Conservation (phyloP, 2,888 invertebrate genomes). For the Drosophila affinis region DNA sequence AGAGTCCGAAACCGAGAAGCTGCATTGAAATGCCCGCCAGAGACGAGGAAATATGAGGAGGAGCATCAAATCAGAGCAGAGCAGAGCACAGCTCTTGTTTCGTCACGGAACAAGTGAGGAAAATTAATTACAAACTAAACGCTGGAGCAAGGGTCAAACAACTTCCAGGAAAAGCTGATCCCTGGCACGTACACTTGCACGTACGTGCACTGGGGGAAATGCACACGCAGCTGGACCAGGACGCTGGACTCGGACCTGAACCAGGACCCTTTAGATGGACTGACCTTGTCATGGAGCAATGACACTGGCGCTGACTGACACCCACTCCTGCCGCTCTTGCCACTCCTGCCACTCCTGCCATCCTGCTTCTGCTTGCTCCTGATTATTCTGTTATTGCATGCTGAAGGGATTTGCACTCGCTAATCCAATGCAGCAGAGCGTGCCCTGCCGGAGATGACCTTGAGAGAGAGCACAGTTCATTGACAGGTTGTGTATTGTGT, state of each 20-base stretch:
- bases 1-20: constrained; percentile 1
- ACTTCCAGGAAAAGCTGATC: constrained; percentile 33
- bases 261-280: constrained; percentile 14
- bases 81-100: too few species aligned
- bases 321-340: neutral
- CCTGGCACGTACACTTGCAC: constrained; percentile 56
- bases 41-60: neutral
- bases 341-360: neutral
- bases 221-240: constrained; percentile 24
- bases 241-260: neutral
- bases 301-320: constrained; percentile 11
- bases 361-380: neutral
- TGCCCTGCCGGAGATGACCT: constrained; percentile 4
- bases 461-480: constrained; percentile 52
- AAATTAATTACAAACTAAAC: constrained; percentile 52
- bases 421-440: constrained; percentile 25
- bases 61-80: neutral
- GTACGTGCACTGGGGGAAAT: constrained; percentile 28
- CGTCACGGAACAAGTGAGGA: constrained; percentile 38
- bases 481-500: constrained; percentile 27
- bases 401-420: constrained; percentile 17
- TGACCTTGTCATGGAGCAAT: neutral
- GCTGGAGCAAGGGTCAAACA: constrained; percentile 31
- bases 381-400: constrained; percentile 32
- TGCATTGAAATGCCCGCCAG: too few species aligned